Base-by-base conservation (phyloP, 2,113 vertebrate genomes). In the Phrynosoma platyrhinos region DNA sequence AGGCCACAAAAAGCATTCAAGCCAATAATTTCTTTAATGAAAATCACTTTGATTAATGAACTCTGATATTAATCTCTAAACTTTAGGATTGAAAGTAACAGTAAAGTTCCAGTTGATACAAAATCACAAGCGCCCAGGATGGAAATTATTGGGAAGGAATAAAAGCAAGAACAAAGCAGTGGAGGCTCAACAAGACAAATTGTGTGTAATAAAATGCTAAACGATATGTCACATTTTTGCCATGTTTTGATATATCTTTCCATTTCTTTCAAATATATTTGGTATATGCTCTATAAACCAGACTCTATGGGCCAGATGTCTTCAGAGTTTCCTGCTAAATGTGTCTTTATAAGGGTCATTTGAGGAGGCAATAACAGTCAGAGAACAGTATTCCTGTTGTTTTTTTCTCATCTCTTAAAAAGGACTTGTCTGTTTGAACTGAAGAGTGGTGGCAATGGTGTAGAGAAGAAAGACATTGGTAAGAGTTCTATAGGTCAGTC, bases 221-320 rank as follows among this genome's bases (percentile, higher is more conserved):
- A 90, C 85, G 47, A 47, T 47, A 77, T 93, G 91, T 91, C 86
- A 83, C 86, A 91, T 64, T 75, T 82, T 86, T 40, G 5, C 84
- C 84, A 25, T 88, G 27, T 23, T 87, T 91, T 72, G 42, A 87
- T 91, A 92, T 88, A 91, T 88, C 92, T 91, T 36, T 83, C 91
- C 71, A 90, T 93, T 94, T 94, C 77, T 36, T 62, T 87, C 79
- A 81, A 81, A 92, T 93, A 91, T 94, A 92, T 94, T 93, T 92
- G 89, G 76, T 86, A 69, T 90, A 82, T 86, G 83, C 4, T 80
- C 66, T 91, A 87, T 91, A 92, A 93, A 92, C 5, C 68, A 88
- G 78, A 1, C n/a, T 30, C 55, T 58, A 58, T 58, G 10, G 55
- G 14, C 55, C 55, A 58, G 9, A 58, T 91, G 86, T 93, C 85